These are phyloP conservation scores for Ophonus ardosiacus DNA, from an alignment of 2,888 invertebrate species.

Conservation along the genomic window DNA sequence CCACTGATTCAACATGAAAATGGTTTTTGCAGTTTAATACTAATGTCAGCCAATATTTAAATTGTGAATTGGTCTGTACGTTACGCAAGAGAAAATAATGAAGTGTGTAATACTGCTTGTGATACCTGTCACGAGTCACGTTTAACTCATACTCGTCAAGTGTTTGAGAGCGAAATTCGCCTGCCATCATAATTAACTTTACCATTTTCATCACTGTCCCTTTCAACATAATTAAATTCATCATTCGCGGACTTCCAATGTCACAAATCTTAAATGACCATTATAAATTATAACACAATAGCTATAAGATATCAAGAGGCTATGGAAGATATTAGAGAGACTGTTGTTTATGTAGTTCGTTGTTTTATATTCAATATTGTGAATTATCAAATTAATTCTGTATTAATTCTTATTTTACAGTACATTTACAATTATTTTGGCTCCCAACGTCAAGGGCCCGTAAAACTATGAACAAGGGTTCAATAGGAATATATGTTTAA, in stretches of 20 bases:
- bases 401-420: too few relatives aligned
- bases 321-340: too few relatives aligned
- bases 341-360: too few relatives aligned
- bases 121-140: neutral
- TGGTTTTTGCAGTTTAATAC: neutral
- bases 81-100: neutral
- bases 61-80: neutral
- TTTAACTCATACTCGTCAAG: neutral
- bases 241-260: slow-evolving; percentile 48
- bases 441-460: too few relatives aligned
- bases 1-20: neutral
- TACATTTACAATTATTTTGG: too few relatives aligned
- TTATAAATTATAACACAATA: slow-evolving; percentile 16
- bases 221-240: slow-evolving; percentile 58
- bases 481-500: too few relatives aligned
- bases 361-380: too few relatives aligned
- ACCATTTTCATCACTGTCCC: slow-evolving; percentile 51
- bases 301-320: too few relatives aligned
- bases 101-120: neutral
- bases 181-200: slow-evolving; percentile 28
- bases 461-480: too few relatives aligned
- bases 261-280: slow-evolving; percentile 55
- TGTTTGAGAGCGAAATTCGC: neutral
- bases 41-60: neutral
- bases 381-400: too few relatives aligned